Conservation (phyloP, 2,888 invertebrate species). For the Thelaira solivaga region DNA sequence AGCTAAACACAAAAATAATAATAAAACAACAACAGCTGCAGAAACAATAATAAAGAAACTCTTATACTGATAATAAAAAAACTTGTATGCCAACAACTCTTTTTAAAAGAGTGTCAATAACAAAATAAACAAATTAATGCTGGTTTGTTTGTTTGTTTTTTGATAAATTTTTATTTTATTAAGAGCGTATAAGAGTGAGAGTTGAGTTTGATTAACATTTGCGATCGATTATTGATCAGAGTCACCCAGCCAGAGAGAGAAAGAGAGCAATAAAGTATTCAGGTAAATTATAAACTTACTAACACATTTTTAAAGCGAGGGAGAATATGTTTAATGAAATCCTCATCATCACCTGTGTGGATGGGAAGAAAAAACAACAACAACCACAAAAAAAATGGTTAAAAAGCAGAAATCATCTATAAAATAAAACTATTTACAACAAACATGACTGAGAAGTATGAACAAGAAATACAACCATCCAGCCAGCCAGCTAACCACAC, state of each 20-base stretch:
- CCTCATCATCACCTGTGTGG: slow-evolving; percentile 56
- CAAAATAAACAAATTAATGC: background rate
- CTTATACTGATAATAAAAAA: background rate
- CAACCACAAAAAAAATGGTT: background rate
- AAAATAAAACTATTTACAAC: slow-evolving; percentile 3
- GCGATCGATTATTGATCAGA: slow-evolving; percentile 34
- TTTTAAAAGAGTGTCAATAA: slow-evolving; percentile 9
- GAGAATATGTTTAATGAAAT: slow-evolving; percentile 32
- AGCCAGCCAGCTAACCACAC: slow-evolving; percentile 8
- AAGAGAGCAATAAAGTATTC: background rate
- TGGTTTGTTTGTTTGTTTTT: no score
- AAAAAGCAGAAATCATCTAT: background rate
- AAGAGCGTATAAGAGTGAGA: slow-evolving; percentile 37
- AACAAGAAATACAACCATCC: slow-evolving; percentile 18
- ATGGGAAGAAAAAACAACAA: background rate
- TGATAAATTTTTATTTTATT: background rate
- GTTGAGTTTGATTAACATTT: slow-evolving; percentile 13
- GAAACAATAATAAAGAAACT: background rate
- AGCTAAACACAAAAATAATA: background rate
- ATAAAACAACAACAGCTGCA: background rate
- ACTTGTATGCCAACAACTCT: slow-evolving; percentile 19
- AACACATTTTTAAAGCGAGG: slow-evolving; percentile 29
- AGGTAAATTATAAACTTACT: background rate
- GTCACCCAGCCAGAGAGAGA: no score
- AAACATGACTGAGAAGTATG: slow-evolving; percentile 1